A percentile compares a stretch with the other conserved stretches of the same genome.
These are phyloP conservation scores for Phanerotoma sp. DNA, from an alignment of 2,888 invertebrate genomes.

Conservation along the genomic window DNA sequence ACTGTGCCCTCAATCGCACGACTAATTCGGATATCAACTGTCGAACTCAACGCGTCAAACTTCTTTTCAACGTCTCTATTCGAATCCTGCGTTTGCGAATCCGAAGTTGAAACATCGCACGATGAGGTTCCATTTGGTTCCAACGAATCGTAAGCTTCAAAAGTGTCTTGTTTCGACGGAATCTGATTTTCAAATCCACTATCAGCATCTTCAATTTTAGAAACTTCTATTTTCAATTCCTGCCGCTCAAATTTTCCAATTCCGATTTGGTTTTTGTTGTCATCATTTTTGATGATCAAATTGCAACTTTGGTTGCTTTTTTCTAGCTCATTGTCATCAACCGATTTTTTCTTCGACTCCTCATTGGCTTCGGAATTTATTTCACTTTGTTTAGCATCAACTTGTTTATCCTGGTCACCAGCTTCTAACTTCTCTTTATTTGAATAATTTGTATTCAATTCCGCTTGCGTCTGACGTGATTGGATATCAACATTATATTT, in stretches of 20 bases:
- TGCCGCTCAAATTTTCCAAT: conserved; percentile 10
- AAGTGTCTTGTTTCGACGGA: conserved; percentile 46
- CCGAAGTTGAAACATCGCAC: conserved; percentile 29
- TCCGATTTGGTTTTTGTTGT: not conserved
- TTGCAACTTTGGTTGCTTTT: no score
- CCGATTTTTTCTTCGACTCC: no score
- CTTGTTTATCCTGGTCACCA: not conserved
- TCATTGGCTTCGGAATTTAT: not conserved
- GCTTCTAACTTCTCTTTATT: not conserved
- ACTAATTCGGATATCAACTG: conserved; percentile 46
- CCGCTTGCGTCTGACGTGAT: conserved; percentile 21
- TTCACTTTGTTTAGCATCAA: not conserved
- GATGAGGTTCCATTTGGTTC: conserved; percentile 36
- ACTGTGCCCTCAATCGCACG: conserved; percentile 53
- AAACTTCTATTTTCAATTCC: not conserved
- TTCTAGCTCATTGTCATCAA: no score
- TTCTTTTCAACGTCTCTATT: conserved; percentile 5
- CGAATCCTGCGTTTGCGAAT: conserved; percentile 19
- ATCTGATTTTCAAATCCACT: conserved; percentile 41
- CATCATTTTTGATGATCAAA: no score
- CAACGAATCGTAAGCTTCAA: conserved; percentile 47
- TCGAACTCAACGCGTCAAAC: conserved; percentile 25
- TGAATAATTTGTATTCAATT: not conserved
- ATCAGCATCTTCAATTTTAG: conserved; percentile 12
- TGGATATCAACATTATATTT: conserved; percentile 41